Evolutionary conservation across 1,140 invertebrate species (phyloP), one percentile per base, ranked within the genome.

Genomic region (Hermetia illucens): DNA sequence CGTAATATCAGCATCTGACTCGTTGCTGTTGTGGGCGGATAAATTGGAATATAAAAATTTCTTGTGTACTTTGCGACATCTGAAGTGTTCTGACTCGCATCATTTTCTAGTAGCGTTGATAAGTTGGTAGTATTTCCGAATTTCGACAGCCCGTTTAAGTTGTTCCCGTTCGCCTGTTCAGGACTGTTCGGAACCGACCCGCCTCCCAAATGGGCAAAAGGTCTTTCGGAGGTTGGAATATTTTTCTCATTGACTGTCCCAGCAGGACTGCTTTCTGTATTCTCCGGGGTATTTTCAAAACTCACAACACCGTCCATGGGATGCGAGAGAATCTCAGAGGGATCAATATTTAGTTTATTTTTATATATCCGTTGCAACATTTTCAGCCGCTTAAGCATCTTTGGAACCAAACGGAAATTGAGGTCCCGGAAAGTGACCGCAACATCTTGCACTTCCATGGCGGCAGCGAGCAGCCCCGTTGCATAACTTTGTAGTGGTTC

Each of bases 371-470:
- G 68, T 52, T 85, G 76, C 13, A 92, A 57, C 31, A 72, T 68
- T 53, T 85, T 79, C 38, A 94, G 64, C 42, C 89, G 70, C 54
- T 82, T 73, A 33, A 94, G 61, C 77, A 92, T 82, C 13, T 91
- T 58, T 2, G 89, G 87, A 18, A 94, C 86, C 46, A 96, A 64
- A 46, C 76, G 74, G 30, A 75, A 72, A 58, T 95, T 96, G 48
- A 85, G 72, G 43, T 96, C 92, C 45, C 89, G 78, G 54, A 82
- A 93, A 52, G 79, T 81, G 3, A 79, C 76, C 5, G 91, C 90
- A 33, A 95, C 87, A 48, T 96, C 93, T 49, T 86, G 82, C 2
- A 94, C 79, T 58, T 97, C 91, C 90, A 96, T 94, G 2, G 91
- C 90, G n/a, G 87, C 83, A 1, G 88, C 91, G 16, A 98, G 58